These are phyloP conservation scores for Sebastes schlegelii DNA, from an alignment of 2,113 vertebrate species.

Conservation along the genomic window DNA sequence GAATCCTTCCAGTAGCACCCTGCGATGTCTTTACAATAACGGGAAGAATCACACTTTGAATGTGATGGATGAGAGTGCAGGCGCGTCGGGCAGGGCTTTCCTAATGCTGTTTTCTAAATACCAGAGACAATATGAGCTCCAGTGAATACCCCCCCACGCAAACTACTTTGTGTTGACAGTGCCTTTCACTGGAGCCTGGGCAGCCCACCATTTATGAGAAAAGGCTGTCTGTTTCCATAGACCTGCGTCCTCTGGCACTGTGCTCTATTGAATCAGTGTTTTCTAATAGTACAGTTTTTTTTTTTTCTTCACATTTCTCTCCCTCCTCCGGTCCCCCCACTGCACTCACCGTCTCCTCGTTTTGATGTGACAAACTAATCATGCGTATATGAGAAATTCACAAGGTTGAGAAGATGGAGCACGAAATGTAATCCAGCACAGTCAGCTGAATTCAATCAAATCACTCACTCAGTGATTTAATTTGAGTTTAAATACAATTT, in stretches of 20 bases:
- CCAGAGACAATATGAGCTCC: conserved; percentile 62
- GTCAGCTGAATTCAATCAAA: neutral
- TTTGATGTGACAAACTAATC: conserved; percentile 25
- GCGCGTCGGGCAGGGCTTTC: conserved; percentile 49
- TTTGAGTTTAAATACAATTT: too few species aligned
- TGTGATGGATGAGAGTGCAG: conserved; percentile 47
- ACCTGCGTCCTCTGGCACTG: conserved; percentile 61
- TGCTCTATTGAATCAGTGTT: conserved; percentile 55
- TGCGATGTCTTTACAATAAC: conserved; percentile 42
- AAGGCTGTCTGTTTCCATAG: conserved; percentile 65
- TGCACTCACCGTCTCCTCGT: conserved; percentile 8
- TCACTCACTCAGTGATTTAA: too few species aligned
- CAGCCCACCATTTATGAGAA: conserved; percentile 65
- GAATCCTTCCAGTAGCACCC: conserved; percentile 42
- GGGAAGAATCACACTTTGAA: conserved; percentile 29
- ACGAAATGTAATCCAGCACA: conserved; percentile 9
- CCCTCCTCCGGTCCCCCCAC: conserved; percentile 18
- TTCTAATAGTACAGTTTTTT: conserved; percentile 35
- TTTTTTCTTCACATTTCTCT: conserved; percentile 12
- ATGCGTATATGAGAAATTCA: neutral
- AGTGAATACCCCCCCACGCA: conserved; percentile 57
- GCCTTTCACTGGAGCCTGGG: conserved; percentile 55
- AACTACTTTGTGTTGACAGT: conserved; percentile 69
- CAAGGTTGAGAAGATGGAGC: neutral
- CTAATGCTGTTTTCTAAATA: conserved; percentile 68